These are phyloP conservation scores for Formicarius rufipectus DNA, from an alignment of 2,113 vertebrate species.

Conservation along the genomic window DNA sequence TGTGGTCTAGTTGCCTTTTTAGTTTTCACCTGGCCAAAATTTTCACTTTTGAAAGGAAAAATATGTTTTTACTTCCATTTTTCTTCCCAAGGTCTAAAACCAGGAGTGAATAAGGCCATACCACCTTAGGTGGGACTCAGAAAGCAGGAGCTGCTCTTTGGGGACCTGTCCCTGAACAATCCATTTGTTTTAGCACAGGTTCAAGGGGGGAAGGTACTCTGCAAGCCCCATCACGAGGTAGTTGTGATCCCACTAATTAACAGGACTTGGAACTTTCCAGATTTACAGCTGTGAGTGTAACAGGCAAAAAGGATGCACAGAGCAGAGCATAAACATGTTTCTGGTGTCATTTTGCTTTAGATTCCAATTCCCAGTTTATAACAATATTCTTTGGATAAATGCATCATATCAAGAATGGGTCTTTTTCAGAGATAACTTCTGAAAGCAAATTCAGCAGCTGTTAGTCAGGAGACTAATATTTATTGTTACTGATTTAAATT, in stretches of 20 bases:
- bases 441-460: not conserved
- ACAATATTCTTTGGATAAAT: not conserved
- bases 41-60: not conserved
- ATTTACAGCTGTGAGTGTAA: not conserved
- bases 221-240: not conserved
- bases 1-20: not conserved
- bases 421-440: not conserved
- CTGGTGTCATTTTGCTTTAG: not conserved
- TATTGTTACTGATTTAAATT: not conserved
- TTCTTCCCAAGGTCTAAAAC: not conserved
- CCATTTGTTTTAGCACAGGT: not conserved
- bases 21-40: not conserved
- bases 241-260: not conserved
- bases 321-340: not conserved
- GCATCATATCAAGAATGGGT: rapidly evolving
- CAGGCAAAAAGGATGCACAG: not conserved
- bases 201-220: not conserved
- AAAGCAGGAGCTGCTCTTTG: not conserved
- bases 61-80: not conserved
- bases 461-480: not conserved
- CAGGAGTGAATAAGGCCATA: not conserved
- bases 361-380: not conserved
- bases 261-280: not conserved
- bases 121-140: not conserved
- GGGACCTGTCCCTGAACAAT: not conserved